These are phyloP conservation scores for Panagrolaimus sp. DNA, from an alignment of 1,140 invertebrate genomes.

Conservation along the genomic window DNA sequence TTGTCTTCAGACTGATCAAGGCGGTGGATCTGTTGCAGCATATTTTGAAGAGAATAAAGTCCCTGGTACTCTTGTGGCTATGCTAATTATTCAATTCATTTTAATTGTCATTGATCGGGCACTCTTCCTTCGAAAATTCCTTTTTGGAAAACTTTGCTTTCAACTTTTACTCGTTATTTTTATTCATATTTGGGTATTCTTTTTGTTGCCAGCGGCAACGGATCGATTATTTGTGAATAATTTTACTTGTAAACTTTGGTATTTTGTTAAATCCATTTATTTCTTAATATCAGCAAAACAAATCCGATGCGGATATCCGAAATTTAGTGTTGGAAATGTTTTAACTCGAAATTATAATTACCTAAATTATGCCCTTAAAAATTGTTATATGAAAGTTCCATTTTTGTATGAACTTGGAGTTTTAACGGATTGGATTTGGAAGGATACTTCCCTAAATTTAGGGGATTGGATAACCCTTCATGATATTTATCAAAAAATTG, in stretches of 20 bases:
- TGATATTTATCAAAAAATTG: constrained; percentile 93
- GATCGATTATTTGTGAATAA: constrained; percentile 71
- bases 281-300: constrained; percentile 40
- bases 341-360: constrained; percentile 34
- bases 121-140: constrained; percentile 84
- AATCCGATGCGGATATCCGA: constrained; percentile 60
- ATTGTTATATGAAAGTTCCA: constrained; percentile 80
- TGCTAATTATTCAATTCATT: constrained; percentile 81
- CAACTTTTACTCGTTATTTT: constrained; percentile 82
- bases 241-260: constrained; percentile 80
- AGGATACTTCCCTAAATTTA: constrained; percentile 89
- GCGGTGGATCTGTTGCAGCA: constrained; percentile 78
- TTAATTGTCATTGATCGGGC: constrained; percentile 88
- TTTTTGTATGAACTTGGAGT: constrained; percentile 89
- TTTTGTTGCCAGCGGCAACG: constrained; percentile 82
- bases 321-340: constrained; percentile 35
- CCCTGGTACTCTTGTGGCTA: constrained; percentile 85
- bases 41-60: constrained; percentile 86
- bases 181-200: constrained; percentile 94
- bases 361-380: constrained; percentile 29
- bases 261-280: constrained; percentile 38
- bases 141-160: constrained; percentile 78
- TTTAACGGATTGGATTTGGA: constrained; percentile 99
- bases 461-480: constrained; percentile 98
- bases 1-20: no score